Base-by-base conservation (phyloP, 64 coral and sea anemone genomes). In the Stichodactyla mertensii region DNA sequence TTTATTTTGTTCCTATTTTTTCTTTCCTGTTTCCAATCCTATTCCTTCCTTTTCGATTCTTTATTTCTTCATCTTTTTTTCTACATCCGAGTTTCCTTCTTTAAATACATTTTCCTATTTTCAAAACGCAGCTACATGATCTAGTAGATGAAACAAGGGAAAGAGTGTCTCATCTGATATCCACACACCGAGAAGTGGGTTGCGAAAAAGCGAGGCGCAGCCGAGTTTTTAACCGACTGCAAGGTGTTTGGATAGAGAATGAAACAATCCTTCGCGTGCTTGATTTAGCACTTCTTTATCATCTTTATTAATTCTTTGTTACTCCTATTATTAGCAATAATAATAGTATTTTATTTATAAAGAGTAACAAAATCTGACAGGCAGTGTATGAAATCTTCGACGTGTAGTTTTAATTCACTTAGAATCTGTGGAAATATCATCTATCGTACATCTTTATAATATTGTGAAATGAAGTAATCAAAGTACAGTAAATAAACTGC, bases 401-500 rank as follows among this genome's bases (percentile, higher is more conserved):
- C 62, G 22, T 66, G 4, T n/a, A 66, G 62, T 7, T 6, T 66
- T 66, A 66, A 20, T 66, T 66, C 62, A 66, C 6, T 66, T 9
- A 61, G 14, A 61, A 5, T 61, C 59, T 61, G 62, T 45, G 36
- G 36, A 66, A 66, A 66, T 66, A 66, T 66, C 20, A 66, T n/a
- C 62, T 22, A n/a, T 6, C 18, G 62, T 66, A 8, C 59, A 15
- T 66, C 0, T 66, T 31, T 31, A 74, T 74, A 45, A 45, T 74
- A 74, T 74, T 26, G 69, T 74, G 7, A 11, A 27, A 74, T 74
- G 27, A 74, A 74, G 69, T 74, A 74, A 74, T 74, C 69, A 23
- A 74, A 74, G 69, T 31, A 74, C 69, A 27, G 69, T 31, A 74
- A 74, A 74, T 74, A 74, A 31, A 74, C 24, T 74, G 10, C 69